Evolutionary conservation across 1,140 invertebrate genomes (phyloP).

Genomic region (Campoletis sonorensis): DNA sequence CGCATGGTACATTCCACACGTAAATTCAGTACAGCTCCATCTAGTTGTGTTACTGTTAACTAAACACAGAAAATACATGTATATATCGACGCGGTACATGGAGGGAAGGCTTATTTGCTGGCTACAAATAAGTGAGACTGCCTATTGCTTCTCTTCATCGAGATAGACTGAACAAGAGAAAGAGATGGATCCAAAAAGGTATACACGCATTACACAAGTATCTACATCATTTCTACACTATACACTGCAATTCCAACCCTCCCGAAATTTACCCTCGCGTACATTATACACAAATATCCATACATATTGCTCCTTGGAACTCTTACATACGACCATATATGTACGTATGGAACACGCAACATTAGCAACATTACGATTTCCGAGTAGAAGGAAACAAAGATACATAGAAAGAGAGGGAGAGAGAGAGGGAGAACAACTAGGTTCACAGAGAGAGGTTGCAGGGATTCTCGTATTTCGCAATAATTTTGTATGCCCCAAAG

Average conservation of each 20-base stretch:
- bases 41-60: slow-evolving; percentile 18
- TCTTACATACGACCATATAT: background rate
- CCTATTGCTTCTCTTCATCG: slow-evolving; percentile 3
- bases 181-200: background rate
- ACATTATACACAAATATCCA: background rate
- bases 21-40: background rate
- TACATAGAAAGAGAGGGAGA: no score
- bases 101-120: slow-evolving; percentile 7
- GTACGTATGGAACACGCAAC: background rate
- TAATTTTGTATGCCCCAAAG: slow-evolving; percentile 28
- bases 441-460: background rate
- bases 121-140: slow-evolving; percentile 14
- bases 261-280: background rate
- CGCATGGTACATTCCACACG: background rate
- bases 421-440: background rate
- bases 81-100: slow-evolving; percentile 6
- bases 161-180: background rate
- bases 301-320: background rate
- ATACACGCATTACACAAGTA: slow-evolving; percentile 1
- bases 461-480: slow-evolving; percentile 30
- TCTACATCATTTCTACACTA: slow-evolving; percentile 20
- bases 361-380: slow-evolving; percentile 11
- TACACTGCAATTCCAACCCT: background rate
- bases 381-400: background rate
- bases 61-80: background rate